Base-by-base conservation (phyloP, 2,113 vertebrate species). In the Trematomus loennbergii region DNA sequence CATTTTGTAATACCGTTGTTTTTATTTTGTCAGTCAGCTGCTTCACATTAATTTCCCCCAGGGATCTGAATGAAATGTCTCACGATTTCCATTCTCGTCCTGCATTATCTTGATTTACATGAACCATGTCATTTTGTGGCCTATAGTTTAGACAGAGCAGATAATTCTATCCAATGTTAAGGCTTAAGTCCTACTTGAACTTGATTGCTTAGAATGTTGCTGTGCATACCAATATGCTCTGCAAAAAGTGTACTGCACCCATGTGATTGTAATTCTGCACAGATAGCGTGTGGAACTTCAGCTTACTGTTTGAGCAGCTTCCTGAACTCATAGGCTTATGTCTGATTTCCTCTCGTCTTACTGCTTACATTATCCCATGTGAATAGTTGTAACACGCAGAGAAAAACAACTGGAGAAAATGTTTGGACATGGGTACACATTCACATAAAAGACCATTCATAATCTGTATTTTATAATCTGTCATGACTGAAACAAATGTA, bases 301-400 rank as follows among this genome's bases (percentile, higher is more conserved):
- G 49, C 48, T 57, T 45, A 64, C 13, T 22, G 60, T 36, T 62
- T 40, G 13, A 72, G 69, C 50, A 36, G 55, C 50, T 75, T 67
- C 57, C 65, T 78, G 25, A 74, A 67, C 13, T 58, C 65, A 18
- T 6, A 64, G 62, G 40, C 66, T 59, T 72, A 45, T 29, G 57
- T 36, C 45, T 57, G 60, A 48, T 61, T 60, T 75, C 17, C 48
- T 49, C n/a, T 17, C 17, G 6, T 54, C 9, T 16, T 48, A 20
- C 57, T 18, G 45, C 12, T 66, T n/a, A 54, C 71, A 40, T 46
- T 50, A 61, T 29, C 16, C n/a, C 13, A 40, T 4, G 18, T 46
- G 8, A 57, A 33, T n/a, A 12, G 48, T 11, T 16, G 50, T 48
- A 53, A 59, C 33, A n/a, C 18, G 49, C 33, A 46, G 33, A 64